Percentiles rank a stretch among this genome's conserved stretches.
Conservation (phyloP, 2,113 vertebrate genomes). For the Melanotaenia duboulayi region DNA sequence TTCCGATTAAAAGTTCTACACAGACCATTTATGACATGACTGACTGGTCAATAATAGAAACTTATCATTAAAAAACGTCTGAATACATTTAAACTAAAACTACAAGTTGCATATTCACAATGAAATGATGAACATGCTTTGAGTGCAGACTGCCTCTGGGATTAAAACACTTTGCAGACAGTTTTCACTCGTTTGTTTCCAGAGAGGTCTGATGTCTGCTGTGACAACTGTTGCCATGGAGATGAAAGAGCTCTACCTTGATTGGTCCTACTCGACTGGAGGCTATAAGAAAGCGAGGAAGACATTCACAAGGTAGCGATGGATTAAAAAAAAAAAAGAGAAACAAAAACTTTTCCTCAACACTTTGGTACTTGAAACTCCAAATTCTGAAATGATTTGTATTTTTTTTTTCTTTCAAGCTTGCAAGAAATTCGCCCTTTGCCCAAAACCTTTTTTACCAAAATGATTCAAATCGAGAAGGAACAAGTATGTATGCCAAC, state of each 20-base stretch:
- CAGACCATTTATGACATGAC: too few species aligned
- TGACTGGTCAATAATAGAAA: too few species aligned
- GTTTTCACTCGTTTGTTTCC: slow-evolving; percentile 55
- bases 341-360: too few species aligned
- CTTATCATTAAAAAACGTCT: too few species aligned
- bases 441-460: slow-evolving; percentile 90
- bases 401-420: slow-evolving; percentile 72
- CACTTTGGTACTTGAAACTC: too few species aligned
- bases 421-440: slow-evolving; percentile 90
- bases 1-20: too few species aligned
- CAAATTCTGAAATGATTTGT: too few species aligned
- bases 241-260: slow-evolving; percentile 91
- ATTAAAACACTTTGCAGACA: slow-evolving; percentile 25
- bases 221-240: slow-evolving; percentile 80
- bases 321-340: neutral
- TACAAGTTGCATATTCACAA: too few species aligned
- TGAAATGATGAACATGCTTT: too few species aligned
- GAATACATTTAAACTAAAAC: too few species aligned
- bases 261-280: slow-evolving; percentile 88
- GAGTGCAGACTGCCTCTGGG: neutral
- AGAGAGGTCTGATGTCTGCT: slow-evolving; percentile 86
- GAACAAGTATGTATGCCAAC: slow-evolving; percentile 86
- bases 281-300: slow-evolving; percentile 90
- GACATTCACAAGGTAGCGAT: slow-evolving; percentile 88
- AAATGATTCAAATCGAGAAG: slow-evolving; percentile 94